A percentile compares a stretch with the other conserved stretches of the same genome.
Conservation (phyloP, 92 coral and sea anemone genomes). For the Porites divaricata region DNA sequence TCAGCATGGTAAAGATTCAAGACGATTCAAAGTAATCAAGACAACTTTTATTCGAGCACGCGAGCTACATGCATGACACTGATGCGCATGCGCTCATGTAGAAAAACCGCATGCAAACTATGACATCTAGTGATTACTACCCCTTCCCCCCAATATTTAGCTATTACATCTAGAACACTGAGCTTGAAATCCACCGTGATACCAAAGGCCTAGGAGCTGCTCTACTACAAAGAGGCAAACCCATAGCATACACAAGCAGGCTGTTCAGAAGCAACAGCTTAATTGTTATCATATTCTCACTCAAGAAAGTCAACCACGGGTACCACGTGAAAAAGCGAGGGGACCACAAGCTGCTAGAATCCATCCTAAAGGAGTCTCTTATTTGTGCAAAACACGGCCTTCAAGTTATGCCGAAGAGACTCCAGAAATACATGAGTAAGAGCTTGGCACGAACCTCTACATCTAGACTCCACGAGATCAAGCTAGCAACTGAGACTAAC, state of each 20-base stretch:
- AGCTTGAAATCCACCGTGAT: conserved; percentile 54
- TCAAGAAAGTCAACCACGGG: too few relatives aligned
- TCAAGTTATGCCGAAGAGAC: too few relatives aligned
- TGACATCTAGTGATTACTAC: conserved; percentile 30
- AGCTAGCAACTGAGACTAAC: conserved; percentile 36
- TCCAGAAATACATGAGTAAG: background rate
- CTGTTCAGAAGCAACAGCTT: background rate
- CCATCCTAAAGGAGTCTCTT: background rate
- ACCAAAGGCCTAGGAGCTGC: conserved; percentile 59
- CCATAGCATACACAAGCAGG: conserved; percentile 47
- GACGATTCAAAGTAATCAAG: too few relatives aligned
- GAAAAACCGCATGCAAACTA: too few relatives aligned
- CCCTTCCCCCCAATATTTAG: conserved; percentile 37
- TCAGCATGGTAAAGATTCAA: too few relatives aligned
- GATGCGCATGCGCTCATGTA: too few relatives aligned
- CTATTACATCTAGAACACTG: conserved; percentile 33
- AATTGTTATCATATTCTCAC: too few relatives aligned
- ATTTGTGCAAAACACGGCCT: background rate
- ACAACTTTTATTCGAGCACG: too few relatives aligned
- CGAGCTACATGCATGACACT: too few relatives aligned
- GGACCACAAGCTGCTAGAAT: too few relatives aligned
- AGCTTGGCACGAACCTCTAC: conserved; percentile 8
- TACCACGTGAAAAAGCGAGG: too few relatives aligned
- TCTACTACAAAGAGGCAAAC: conserved; percentile 50
- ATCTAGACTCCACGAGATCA: conserved; percentile 28